These are phyloP conservation scores for Elgaria multicarinata DNA, from an alignment of 2,113 vertebrate genomes.

Conservation along the genomic window DNA sequence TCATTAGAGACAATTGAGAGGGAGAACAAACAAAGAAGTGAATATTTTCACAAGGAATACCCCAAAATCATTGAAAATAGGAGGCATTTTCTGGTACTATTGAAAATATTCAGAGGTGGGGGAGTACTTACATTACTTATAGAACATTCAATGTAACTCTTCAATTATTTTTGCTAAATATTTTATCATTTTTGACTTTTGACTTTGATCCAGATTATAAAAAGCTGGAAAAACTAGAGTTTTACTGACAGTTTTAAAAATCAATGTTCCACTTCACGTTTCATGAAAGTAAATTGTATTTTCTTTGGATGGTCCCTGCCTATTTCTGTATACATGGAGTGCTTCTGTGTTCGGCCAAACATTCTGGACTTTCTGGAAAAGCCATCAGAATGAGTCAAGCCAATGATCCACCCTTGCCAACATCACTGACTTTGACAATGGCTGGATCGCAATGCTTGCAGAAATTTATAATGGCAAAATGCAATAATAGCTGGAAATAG, in stretches of 20 bases:
- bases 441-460: background rate
- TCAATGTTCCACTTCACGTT: background rate
- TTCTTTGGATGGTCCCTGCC: background rate
- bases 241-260: background rate
- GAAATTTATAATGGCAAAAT: background rate
- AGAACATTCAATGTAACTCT: background rate
- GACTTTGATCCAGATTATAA: background rate
- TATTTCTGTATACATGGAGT: background rate
- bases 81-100: background rate
- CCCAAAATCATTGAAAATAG: background rate
- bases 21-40: background rate
- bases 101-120: background rate
- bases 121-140: background rate
- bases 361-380: background rate
- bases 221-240: background rate
- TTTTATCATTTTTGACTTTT: background rate
- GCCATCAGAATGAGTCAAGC: background rate
- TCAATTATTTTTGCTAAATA: background rate
- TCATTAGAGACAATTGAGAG: no score
- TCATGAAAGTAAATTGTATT: background rate
- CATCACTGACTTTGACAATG: background rate
- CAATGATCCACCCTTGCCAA: background rate
- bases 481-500: background rate
- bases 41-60: background rate
- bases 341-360: background rate